These are phyloP conservation scores for Heliconius eleuchia DNA, from an alignment of 1,140 invertebrate genomes.

Conservation along the genomic window DNA sequence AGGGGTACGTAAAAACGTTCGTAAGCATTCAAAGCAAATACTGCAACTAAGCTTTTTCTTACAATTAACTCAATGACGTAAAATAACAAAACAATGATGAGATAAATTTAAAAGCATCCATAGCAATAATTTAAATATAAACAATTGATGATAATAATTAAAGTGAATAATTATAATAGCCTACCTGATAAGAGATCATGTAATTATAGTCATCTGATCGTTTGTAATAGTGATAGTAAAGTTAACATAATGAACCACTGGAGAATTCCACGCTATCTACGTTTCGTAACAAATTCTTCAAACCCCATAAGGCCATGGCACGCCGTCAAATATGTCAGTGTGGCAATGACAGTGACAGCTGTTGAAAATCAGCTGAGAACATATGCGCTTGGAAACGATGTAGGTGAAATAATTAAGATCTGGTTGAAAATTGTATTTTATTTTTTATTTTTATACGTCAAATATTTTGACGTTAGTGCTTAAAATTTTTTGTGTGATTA, in stretches of 20 bases:
- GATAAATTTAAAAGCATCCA: neutral
- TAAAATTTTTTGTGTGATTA: neutral
- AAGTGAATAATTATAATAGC: conserved; percentile 9
- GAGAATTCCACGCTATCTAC: conserved; percentile 27
- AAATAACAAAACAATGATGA: conserved; percentile 4
- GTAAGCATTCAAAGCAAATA: neutral
- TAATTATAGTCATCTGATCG: conserved; percentile 24
- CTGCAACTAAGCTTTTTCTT: neutral
- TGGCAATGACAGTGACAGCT: conserved; percentile 30
- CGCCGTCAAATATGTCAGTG: conserved; percentile 23
- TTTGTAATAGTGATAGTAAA: conserved; percentile 18
- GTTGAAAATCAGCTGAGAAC: conserved; percentile 28
- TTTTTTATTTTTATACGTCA: conserved; percentile 1
- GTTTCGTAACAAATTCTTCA: conserved; percentile 44
- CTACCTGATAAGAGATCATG: conserved; percentile 7
- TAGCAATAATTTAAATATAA: conserved; percentile 8
- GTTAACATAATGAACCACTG: conserved; percentile 35
- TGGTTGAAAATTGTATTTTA: neutral
- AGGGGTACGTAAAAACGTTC: neutral
- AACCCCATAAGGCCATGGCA: conserved; percentile 10
- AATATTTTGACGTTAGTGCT: neutral
- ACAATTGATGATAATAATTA: neutral
- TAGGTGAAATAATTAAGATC: neutral
- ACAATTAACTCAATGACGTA: neutral
- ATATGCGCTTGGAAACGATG: neutral